Percentiles rank a stretch among this genome's conserved stretches.
Conservation (phyloP, 2,797 vertebrate species). For the Sebastolobus altivelis region DNA sequence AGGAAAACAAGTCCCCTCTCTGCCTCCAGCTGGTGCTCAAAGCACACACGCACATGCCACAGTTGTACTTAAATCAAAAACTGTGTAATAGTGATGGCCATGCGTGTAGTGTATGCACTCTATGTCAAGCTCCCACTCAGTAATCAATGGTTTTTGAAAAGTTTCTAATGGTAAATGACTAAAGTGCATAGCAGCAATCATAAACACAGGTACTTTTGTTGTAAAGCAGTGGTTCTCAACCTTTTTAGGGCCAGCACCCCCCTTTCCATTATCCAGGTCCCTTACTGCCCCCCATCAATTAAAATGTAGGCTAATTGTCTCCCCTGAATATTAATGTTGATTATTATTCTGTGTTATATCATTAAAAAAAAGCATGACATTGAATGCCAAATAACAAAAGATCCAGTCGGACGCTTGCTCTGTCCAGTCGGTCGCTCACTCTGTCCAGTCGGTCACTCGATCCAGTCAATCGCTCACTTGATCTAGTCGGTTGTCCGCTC, state of each 20-base stretch:
- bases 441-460: too few species aligned
- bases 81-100: conserved; percentile 9
- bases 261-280: too few species aligned
- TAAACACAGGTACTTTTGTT: conserved; percentile 1
- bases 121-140: conserved; percentile 34
- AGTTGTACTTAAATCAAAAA: conserved; percentile 39
- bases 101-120: not conserved
- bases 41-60: conserved; percentile 21
- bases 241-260: too few species aligned
- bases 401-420: too few species aligned
- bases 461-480: too few species aligned
- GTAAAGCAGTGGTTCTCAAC: too few species aligned
- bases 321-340: conserved; percentile 6
- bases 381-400: too few species aligned
- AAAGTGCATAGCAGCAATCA: conserved; percentile 2
- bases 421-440: too few species aligned
- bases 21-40: conserved; percentile 67
- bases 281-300: not conserved
- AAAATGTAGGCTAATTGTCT: not conserved
- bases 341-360: not conserved
- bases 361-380: too few species aligned
- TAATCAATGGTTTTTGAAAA: conserved; percentile 32
- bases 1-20: conserved; percentile 30
- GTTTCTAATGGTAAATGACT: conserved; percentile 20
- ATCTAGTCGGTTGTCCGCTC: too few species aligned